These are phyloP conservation scores for Saguinus midas DNA, from an alignment of 2,113 vertebrate species.

Conservation along the genomic window DNA sequence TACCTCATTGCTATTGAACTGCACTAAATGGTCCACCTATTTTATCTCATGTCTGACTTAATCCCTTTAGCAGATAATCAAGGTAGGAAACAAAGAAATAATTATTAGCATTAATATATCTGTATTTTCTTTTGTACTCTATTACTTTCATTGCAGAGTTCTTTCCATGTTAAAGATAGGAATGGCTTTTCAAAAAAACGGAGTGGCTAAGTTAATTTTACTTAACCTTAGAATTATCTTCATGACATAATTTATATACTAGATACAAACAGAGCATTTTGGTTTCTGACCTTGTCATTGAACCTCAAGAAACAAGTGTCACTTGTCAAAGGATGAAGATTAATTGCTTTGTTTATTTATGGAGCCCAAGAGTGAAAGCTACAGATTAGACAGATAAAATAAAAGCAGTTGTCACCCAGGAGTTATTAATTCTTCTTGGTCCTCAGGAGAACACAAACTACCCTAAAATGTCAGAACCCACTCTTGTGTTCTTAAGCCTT, in stretches of 20 bases:
- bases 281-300: conserved; percentile 29
- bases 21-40: background rate
- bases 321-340: conserved; percentile 49
- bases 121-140: background rate
- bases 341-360: conserved; percentile 58
- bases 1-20: background rate
- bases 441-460: background rate
- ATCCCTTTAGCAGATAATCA: background rate
- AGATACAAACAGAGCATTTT: background rate
- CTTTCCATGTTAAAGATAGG: background rate
- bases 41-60: background rate
- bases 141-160: background rate
- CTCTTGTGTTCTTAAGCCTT: fast-evolving
- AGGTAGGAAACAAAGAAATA: background rate
- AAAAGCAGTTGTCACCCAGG: conserved; percentile 14
- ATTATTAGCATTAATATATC: background rate
- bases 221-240: background rate
- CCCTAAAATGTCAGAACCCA: background rate
- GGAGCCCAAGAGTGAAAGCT: background rate
- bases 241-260: background rate
- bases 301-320: background rate
- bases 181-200: background rate
- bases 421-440: background rate
- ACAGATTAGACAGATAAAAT: background rate
- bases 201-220: background rate